Evolutionary conservation across 2,888 invertebrate species (phyloP), one percentile per base, ranked within the genome.

Genomic region (Trichopria drosophilae): DNA sequence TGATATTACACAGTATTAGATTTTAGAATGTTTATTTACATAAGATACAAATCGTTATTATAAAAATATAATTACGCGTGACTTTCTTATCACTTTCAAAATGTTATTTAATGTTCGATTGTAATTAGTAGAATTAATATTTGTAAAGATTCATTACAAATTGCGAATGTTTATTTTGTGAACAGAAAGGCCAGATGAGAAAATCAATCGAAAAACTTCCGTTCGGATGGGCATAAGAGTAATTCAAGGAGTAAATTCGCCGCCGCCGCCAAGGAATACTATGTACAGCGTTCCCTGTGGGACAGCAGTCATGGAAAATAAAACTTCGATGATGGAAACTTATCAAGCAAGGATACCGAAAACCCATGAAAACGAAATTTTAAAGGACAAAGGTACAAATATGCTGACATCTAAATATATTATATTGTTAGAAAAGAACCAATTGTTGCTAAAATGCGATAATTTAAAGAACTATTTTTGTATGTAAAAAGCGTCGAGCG

Each of bases 141-240:
- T n/a, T n/a, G n/a, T n/a, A n/a, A n/a, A n/a, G n/a, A n/a, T n/a
- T n/a, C n/a, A 35, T 19, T 3, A 36, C 4, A 35, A 6, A 22
- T 16, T 32, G 16, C 16, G 12, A 42, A 23, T 22, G 3, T 7
- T 41, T 28, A 23, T 13, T 45, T 20, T 24, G 4, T 16, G 26
- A 28, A 35, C 90, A n/a, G 90, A 91, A 57, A 81, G 86, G 59
- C 83, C 86, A 0, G 91, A 92, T 63, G 91, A 92, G 68, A 90
- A 89, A 73, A 81, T 89, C 32, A 87, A 89, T 50, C 82, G 88
- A 15, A 83, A 89, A 44, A 86, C 86, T 56, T 86, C 86, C 1
- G 56, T 59, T 43, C 83, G 88, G 51, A 91, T 93, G 89, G 90
- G 90, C 22, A 88, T 93, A 51, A 79, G 91, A 5, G 90, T 92